Evolutionary conservation across 2,797 vertebrate species (phyloP).

Genomic region (Aphelocoma californica): DNA sequence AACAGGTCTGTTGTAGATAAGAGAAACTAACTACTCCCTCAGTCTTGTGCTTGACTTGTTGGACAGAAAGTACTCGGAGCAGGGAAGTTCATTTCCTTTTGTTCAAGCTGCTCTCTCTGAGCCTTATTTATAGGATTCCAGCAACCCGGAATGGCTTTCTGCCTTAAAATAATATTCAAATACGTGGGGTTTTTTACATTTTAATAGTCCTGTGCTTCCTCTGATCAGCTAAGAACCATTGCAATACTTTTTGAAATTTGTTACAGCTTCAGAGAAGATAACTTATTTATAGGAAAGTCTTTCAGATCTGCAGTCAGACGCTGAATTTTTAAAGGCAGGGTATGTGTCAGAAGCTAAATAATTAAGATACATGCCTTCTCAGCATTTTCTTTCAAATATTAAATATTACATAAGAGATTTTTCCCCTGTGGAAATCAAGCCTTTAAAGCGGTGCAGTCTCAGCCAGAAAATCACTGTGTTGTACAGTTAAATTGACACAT

Average conservation of each 20-base stretch:
- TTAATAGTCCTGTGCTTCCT: not conserved
- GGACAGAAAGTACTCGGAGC: not conserved
- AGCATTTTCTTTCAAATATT: conserved; percentile 72
- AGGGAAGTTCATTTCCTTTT: not conserved
- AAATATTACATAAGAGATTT: conserved; percentile 65
- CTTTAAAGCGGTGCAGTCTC: conserved; percentile 2
- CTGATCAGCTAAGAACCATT: conserved; percentile 12
- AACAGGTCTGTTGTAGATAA: conserved; percentile 29
- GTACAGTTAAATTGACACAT: not conserved
- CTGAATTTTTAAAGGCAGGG: conserved; percentile 71
- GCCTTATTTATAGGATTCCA: not conserved
- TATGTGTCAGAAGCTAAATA: conserved; percentile 70
- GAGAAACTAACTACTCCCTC: not conserved
- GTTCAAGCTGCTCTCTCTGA: not conserved
- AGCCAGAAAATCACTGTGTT: conserved; percentile 1
- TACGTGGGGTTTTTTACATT: not conserved
- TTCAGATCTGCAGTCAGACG: conserved; percentile 64
- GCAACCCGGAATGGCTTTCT: not conserved
- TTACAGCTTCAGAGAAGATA: conserved; percentile 58
- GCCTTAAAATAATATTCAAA: not conserved
- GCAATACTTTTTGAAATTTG: conserved; percentile 37
- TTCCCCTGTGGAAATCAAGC: conserved; percentile 19
- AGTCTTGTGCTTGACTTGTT: not conserved
- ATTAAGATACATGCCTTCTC: conserved; percentile 61
- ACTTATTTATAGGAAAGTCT: conserved; percentile 68